Conservation (phyloP, 1,140 invertebrate genomes). For the Sycobia sp. region DNA sequence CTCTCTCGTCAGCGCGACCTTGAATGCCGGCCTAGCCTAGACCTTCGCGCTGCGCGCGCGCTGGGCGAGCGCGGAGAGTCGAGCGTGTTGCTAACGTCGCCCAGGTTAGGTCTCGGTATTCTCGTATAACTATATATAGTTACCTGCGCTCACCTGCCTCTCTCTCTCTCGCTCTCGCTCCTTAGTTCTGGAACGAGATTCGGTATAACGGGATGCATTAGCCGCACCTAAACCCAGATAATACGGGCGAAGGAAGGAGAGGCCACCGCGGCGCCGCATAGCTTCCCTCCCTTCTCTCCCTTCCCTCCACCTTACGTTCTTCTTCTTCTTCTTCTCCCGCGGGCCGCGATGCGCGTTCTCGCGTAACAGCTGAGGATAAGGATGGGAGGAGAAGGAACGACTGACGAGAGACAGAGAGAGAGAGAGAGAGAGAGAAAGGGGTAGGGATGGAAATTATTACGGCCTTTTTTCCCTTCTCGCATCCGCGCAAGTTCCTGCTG, state of each 20-base stretch:
- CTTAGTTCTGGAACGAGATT: conserved; percentile 2
- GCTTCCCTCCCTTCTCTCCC: neutral
- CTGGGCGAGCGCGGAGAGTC: neutral
- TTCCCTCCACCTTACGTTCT: neutral
- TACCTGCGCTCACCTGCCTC: neutral
- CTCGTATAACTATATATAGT: no score
- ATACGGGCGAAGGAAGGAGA: neutral
- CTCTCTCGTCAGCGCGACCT: conserved; percentile 18
- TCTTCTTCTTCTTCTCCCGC: no score
- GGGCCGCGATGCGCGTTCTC: no score
- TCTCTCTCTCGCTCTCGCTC: no score
- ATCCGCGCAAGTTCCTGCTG: no score
- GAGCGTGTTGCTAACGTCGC: conserved; percentile 14
- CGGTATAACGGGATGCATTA: conserved; percentile 33
- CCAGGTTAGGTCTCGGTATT: conserved; percentile 33
- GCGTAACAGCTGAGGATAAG: no score
- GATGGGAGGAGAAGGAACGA: no score
- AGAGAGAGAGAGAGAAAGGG: no score
- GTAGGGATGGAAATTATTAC: no score
- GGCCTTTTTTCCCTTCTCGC: no score
- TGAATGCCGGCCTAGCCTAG: conserved; percentile 33
- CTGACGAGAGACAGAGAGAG: no score
- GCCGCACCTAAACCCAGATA: conserved; percentile 50
- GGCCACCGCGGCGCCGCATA: neutral
- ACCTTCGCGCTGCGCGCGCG: conserved; percentile 13